Evolutionary conservation across 2,888 invertebrate genomes (phyloP).

Genomic region (Nebria brevicollis): DNA sequence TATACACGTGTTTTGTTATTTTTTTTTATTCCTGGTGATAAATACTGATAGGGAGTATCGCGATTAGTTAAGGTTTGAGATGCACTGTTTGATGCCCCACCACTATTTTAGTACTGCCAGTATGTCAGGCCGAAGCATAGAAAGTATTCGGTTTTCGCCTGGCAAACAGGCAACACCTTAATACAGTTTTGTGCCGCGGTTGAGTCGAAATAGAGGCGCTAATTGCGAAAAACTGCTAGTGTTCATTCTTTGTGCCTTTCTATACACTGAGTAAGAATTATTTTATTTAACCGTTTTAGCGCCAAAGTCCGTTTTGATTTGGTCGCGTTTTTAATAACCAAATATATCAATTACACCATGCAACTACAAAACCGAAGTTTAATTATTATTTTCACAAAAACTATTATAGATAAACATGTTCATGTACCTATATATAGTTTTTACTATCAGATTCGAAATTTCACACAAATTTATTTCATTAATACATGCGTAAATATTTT

Average conservation of each 20-base stretch:
- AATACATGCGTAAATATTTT: no score
- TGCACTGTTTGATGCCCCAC: conserved; percentile 19
- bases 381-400: not conserved
- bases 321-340: no score
- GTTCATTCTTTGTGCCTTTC: conserved; percentile 16
- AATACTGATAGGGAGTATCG: no score
- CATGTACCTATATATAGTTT: no score
- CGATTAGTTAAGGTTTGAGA: not conserved
- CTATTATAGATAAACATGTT: not conserved
- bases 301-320: no score
- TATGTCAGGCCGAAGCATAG: conserved; percentile 19
- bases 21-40: no score
- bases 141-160: conserved; percentile 20
- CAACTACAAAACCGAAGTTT: not conserved
- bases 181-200: conserved; percentile 6
- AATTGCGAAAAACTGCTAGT: conserved; percentile 2
- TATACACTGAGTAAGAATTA: not conserved
- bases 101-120: not conserved
- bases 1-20: no score
- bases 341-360: no score
- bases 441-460: no score
- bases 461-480: no score
- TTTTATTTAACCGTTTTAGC: not conserved
- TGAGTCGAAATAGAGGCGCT: not conserved
- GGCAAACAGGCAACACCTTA: conserved; percentile 16